Evolutionary conservation across 2,888 invertebrate species (phyloP).

Genomic region (Shargacucullia verbasci): DNA sequence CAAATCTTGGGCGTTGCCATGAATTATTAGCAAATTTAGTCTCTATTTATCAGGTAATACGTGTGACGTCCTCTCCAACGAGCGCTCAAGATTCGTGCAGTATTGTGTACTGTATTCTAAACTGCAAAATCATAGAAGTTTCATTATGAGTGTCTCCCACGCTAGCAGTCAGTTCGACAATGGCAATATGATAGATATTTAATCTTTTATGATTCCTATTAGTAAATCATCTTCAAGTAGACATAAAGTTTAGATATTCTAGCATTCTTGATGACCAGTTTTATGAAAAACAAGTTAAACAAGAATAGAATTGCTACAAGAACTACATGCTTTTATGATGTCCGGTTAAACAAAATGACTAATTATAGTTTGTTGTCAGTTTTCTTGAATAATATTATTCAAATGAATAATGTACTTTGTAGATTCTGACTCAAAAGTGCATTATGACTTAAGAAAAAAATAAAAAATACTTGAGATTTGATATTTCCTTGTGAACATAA

Average conservation of each 20-base stretch:
- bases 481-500: constrained; percentile 28
- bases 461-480: constrained; percentile 2
- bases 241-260: neutral
- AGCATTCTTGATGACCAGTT: neutral
- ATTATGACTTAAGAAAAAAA: neutral
- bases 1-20: too few species aligned
- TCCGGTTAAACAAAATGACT: neutral
- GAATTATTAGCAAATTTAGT: too few species aligned
- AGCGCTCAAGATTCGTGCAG: too few species aligned
- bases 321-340: constrained; percentile 1
- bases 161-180: constrained; percentile 7
- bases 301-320: neutral
- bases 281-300: neutral
- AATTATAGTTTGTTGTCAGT: neutral
- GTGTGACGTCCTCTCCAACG: too few species aligned
- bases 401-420: neutral
- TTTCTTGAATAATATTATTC: constrained; percentile 4
- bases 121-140: neutral
- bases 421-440: neutral
- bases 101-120: too few species aligned
- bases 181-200: constrained; percentile 8
- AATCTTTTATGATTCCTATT: constrained; percentile 7
- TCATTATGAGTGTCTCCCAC: neutral
- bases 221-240: neutral
- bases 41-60: too few species aligned